Percentiles rank a stretch among this genome's conserved stretches.
Conservation (phyloP, 2,888 invertebrate genomes). For the Agrochola litura region DNA sequence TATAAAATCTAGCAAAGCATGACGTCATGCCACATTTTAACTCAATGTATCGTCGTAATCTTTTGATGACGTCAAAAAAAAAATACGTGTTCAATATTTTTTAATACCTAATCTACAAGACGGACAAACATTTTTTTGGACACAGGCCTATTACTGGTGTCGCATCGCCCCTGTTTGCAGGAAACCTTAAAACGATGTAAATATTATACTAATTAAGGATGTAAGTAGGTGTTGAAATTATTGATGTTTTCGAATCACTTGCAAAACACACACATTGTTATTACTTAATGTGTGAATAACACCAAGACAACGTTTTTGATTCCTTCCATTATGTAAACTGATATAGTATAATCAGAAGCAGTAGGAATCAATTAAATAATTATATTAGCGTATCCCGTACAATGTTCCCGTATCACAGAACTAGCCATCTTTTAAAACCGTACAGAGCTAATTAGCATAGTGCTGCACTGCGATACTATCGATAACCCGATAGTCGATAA, state of each 20-base stretch:
- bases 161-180: too few species aligned
- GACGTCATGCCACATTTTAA: too few species aligned
- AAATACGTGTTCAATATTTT: too few species aligned
- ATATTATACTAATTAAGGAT: neutral
- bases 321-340: neutral
- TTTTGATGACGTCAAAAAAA: too few species aligned
- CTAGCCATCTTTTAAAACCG: neutral
- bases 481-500: slow-evolving; percentile 20
- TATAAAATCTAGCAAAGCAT: too few species aligned
- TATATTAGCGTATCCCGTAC: neutral
- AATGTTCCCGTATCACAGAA: too few species aligned
- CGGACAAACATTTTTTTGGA: too few species aligned
- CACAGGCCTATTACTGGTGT: too few species aligned
- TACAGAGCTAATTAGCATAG: slow-evolving; percentile 27
- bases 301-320: neutral
- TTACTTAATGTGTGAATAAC: neutral
- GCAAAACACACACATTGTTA: neutral
- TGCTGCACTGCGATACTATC: slow-evolving; percentile 4
- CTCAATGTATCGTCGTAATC: too few species aligned
- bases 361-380: neutral
- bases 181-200: neutral
- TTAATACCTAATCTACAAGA: too few species aligned
- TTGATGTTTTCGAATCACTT: neutral
- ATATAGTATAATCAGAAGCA: neutral
- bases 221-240: neutral